These are phyloP conservation scores for Intellagama lesueurii DNA, from an alignment of 2,797 vertebrate species.

Conservation along the genomic window DNA sequence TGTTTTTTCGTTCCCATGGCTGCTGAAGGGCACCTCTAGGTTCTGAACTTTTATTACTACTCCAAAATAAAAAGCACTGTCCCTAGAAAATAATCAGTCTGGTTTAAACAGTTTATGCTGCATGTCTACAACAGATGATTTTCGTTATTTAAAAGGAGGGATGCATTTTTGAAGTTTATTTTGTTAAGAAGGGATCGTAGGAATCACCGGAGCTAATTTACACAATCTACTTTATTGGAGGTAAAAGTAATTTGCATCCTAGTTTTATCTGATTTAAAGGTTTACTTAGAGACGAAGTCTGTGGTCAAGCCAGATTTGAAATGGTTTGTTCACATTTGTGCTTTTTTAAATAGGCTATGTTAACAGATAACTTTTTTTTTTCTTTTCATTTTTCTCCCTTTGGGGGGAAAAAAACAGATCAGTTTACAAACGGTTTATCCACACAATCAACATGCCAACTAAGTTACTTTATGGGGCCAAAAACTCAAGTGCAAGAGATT, in stretches of 20 bases:
- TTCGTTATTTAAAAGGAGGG: background rate
- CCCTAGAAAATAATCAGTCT: constrained; percentile 86
- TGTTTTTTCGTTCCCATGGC: constrained; percentile 72
- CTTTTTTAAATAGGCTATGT: too few species aligned
- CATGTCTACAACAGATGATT: constrained; percentile 6
- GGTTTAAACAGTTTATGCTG: constrained; percentile 76
- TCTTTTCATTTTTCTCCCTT: background rate
- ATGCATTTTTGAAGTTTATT: background rate
- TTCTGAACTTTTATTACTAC: constrained; percentile 79
- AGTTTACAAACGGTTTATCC: background rate
- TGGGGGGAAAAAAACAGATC: background rate
- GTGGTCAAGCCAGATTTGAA: constrained; percentile 63
- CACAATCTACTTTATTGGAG: background rate
- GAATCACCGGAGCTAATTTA: background rate
- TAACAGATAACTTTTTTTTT: background rate
- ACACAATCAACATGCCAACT: background rate
- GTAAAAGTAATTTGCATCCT: background rate
- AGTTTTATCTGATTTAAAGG: background rate
- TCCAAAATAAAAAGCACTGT: constrained; percentile 82
- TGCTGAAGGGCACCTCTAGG: constrained; percentile 75
- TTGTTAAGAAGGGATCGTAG: background rate
- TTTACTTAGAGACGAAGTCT: background rate
- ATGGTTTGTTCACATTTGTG: constrained; percentile 57
- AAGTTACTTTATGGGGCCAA: background rate
- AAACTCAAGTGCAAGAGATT: background rate